These are phyloP conservation scores for Halcyon leucocephala DNA, from an alignment of 2,797 vertebrate species.

Conservation along the genomic window DNA sequence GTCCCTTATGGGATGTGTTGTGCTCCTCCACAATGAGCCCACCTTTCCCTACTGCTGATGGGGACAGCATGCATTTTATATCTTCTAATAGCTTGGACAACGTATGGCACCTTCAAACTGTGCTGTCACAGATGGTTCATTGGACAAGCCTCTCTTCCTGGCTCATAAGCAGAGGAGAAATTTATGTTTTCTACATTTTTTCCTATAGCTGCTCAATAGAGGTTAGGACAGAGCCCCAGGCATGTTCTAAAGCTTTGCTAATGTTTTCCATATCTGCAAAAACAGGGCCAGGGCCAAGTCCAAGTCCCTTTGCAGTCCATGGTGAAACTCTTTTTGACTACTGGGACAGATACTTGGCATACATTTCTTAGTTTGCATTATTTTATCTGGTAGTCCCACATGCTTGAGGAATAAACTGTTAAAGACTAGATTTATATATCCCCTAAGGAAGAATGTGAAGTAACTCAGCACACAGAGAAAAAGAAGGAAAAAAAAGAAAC, in stretches of 20 bases:
- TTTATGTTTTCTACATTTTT: slow-evolving; percentile 54
- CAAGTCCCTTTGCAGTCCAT: background rate
- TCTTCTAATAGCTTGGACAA: background rate
- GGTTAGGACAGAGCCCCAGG: slow-evolving; percentile 29
- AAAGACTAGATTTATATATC: background rate
- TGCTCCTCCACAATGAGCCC: background rate
- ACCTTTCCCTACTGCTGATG: background rate
- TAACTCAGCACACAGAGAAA: background rate
- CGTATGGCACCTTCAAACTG: background rate
- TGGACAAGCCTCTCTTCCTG: background rate
- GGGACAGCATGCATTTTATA: background rate
- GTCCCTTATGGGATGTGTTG: background rate
- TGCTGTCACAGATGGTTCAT: background rate
- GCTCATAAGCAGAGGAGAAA: background rate
- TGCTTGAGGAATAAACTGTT: background rate
- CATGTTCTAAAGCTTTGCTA: slow-evolving; percentile 54
- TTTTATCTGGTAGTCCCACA: slow-evolving; percentile 17
- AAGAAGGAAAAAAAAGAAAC: background rate
- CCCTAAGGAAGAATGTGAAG: background rate
- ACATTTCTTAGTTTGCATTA: background rate
- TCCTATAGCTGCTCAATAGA: slow-evolving; percentile 43
- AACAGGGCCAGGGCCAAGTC: slow-evolving; percentile 15
- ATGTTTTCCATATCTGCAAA: slow-evolving; percentile 67
- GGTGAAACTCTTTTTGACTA: slow-evolving; percentile 28
- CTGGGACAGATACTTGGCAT: slow-evolving; percentile 51